phyloP scores from a whole-genome alignment of 2,797 vertebrate genomes.

The Spinus pinus region DNA sequence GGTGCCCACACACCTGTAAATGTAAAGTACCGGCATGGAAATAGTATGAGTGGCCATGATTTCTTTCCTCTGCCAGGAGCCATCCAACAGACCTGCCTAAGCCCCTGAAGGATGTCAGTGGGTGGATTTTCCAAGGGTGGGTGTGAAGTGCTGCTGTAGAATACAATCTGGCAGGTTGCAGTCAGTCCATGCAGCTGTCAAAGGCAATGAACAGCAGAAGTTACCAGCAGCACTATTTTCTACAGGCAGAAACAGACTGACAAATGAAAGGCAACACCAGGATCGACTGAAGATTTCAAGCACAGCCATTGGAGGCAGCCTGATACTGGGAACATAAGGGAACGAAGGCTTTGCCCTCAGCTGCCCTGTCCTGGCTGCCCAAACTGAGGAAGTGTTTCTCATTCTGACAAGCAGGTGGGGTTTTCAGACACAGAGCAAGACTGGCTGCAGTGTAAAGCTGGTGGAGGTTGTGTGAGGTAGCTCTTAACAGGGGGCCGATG shows the following conservation, averaged over 20 bases:
- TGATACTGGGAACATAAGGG: neutral
- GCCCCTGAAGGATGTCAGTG: neutral
- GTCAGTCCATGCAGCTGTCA: neutral
- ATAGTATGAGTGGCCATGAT: neutral
- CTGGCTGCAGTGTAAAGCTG: neutral
- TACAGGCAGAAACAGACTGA: neutral
- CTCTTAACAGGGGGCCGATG: neutral
- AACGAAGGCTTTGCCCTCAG: rapidly evolving
- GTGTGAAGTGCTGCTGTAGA: neutral
- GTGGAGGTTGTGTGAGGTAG: neutral
- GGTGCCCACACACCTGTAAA: neutral
- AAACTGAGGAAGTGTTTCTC: neutral
- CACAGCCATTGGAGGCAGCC: rapidly evolving
- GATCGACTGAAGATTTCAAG: neutral
- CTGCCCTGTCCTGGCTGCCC: neutral
- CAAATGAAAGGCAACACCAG: neutral
- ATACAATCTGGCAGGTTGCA: neutral
- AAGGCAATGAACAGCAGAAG: neutral
- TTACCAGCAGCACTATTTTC: neutral
- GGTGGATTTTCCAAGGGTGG: neutral
- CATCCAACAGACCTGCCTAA: neutral
- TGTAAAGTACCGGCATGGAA: rapidly evolving
- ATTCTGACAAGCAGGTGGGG: neutral
- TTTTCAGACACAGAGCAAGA: neutral
- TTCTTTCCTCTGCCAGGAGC: neutral